These are phyloP conservation scores for Reticulitermes speratus DNA, from an alignment of 1,140 invertebrate genomes.

Conservation along the genomic window DNA sequence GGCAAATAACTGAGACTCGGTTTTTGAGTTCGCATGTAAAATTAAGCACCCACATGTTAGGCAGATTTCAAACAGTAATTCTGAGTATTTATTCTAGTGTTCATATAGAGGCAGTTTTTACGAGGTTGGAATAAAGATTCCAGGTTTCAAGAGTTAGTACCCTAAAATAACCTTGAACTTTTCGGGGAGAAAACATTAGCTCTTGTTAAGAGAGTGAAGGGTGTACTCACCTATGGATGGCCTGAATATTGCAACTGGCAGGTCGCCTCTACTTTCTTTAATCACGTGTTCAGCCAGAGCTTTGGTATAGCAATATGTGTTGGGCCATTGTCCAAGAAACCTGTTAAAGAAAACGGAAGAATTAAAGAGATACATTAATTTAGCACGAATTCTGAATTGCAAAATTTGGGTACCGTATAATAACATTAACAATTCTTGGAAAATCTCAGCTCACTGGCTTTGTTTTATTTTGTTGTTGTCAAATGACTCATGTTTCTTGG, in stretches of 20 bases:
- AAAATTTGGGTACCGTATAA: not conserved
- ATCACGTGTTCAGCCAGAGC: conserved; percentile 71
- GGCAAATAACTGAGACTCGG: no score
- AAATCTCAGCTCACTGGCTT: no score
- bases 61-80: no score
- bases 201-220: not conserved
- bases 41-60: no score
- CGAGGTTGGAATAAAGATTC: no score
- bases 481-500: not conserved
- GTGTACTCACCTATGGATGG: conserved; percentile 69
- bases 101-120: no score
- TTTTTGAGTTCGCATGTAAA: no score
- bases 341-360: not conserved
- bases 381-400: not conserved
- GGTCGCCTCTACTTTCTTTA: conserved; percentile 54
- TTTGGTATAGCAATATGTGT: conserved; percentile 81
- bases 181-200: no score
- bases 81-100: no score
- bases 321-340: conserved; percentile 64
- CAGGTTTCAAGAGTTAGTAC: no score
- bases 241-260: conserved; percentile 68
- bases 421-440: no score
- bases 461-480: not conserved
- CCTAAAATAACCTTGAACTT: no score
- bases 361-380: not conserved